phyloP scores from a whole-genome alignment of 2,797 vertebrate genomes.

The Mormyrops attenuatus region DNA sequence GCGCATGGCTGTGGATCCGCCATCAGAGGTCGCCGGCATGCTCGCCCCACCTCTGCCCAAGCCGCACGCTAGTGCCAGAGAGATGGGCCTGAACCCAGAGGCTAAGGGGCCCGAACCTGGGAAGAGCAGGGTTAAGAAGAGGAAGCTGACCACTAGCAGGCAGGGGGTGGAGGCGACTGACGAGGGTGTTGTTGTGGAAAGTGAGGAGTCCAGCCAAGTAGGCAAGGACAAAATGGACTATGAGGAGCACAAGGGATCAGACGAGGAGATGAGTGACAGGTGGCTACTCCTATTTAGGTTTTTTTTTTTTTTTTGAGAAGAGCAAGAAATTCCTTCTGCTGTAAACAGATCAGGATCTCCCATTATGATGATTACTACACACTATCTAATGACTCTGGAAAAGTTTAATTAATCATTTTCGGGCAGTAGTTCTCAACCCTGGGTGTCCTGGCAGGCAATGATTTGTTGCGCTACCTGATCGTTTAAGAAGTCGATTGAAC shows the following conservation, averaged over 20 bases:
- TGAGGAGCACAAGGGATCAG: slow-evolving; percentile 90
- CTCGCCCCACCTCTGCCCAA: slow-evolving; percentile 68
- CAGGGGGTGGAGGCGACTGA: slow-evolving; percentile 74
- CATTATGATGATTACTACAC: background rate
- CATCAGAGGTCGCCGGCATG: slow-evolving; percentile 68
- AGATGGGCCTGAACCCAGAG: slow-evolving; percentile 53
- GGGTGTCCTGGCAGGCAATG: slow-evolving; percentile 1
- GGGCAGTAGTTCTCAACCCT: background rate
- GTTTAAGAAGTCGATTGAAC: slow-evolving; percentile 10
- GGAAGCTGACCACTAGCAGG: slow-evolving; percentile 71
- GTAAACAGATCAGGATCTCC: background rate
- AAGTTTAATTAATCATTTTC: background rate
- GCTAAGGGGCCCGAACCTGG: slow-evolving; percentile 53
- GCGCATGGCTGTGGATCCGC: slow-evolving; percentile 91
- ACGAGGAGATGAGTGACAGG: slow-evolving; percentile 99
- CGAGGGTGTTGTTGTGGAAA: slow-evolving; percentile 90
- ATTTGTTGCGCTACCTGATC: background rate
- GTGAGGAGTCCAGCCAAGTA: slow-evolving; percentile 70
- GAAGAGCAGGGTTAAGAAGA: slow-evolving; percentile 84
- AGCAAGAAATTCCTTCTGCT: background rate
- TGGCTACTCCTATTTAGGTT: slow-evolving; percentile 66
- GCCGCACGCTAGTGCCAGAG: slow-evolving; percentile 58
- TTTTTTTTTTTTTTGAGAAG: slow-evolving; percentile 7
- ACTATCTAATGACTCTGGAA: background rate
- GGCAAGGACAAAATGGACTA: slow-evolving; percentile 94